A percentile compares a stretch with the other conserved stretches of the same genome.
Conservation (phyloP, 2,113 vertebrate species). For the Silurus meridionalis region DNA sequence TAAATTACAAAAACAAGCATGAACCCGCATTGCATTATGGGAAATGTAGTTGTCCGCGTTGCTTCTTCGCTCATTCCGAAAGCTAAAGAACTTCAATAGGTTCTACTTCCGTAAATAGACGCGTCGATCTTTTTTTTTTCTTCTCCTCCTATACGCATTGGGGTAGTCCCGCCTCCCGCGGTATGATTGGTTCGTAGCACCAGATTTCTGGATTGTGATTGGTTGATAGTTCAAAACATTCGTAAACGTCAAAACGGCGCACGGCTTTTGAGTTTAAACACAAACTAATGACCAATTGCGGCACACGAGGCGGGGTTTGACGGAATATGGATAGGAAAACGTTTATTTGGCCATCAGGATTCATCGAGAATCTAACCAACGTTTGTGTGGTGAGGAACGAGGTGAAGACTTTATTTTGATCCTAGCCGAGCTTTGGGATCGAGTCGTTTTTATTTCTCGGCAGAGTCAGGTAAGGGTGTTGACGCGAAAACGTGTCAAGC, state of each 20-base stretch:
- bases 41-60: constrained; percentile 37
- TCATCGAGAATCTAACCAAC: constrained; percentile 39
- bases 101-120: constrained; percentile 54
- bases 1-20: not conserved
- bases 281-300: not conserved
- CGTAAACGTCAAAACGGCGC: not conserved
- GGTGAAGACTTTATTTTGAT: not conserved
- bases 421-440: too few relatives aligned
- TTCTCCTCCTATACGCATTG: not conserved
- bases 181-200: not conserved
- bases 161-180: not conserved
- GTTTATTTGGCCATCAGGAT: constrained; percentile 32
- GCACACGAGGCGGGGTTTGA: not conserved
- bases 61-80: too few relatives aligned
- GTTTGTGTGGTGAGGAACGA: constrained; percentile 1
- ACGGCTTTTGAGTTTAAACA: not conserved
- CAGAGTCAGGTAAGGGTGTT: constrained; percentile 29
- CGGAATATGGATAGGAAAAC: not conserved
- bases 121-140: not conserved
- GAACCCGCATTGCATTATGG: not conserved
- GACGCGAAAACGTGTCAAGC: too few relatives aligned
- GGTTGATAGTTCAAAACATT: not conserved
- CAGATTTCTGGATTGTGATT: not conserved
- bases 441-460: not conserved
- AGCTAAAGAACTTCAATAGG: constrained; percentile 42